Evolutionary conservation across 2,888 invertebrate genomes (phyloP).

Genomic region (Nephrotoma appendiculata): DNA sequence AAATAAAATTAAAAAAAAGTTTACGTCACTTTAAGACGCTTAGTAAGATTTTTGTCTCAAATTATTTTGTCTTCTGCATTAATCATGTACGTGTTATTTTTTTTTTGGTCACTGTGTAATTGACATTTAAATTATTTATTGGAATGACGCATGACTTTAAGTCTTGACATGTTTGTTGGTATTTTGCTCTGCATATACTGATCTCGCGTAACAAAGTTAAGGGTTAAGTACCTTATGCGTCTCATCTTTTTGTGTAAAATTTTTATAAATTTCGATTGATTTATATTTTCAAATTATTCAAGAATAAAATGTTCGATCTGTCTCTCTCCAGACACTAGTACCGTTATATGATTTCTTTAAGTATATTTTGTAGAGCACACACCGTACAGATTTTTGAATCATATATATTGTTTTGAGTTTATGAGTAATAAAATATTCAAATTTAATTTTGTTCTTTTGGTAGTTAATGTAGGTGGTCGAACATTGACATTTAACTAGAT

Average conservation of each 20-base stretch:
- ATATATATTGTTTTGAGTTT: not conserved
- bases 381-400: not conserved
- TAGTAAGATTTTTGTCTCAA: too few relatives aligned
- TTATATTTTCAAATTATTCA: not conserved
- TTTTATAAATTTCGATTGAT: not conserved
- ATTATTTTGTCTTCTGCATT: not conserved
- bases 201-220: not conserved
- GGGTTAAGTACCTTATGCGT: not conserved
- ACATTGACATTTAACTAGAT: not conserved
- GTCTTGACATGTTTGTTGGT: not conserved
- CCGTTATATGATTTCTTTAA: not conserved
- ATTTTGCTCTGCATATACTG: not conserved
- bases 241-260: not conserved
- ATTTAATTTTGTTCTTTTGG: not conserved
- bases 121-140: not conserved
- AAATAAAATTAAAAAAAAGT: too few relatives aligned
- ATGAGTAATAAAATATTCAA: not conserved
- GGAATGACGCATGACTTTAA: not conserved
- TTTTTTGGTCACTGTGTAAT: not conserved
- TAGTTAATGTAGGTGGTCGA: not conserved
- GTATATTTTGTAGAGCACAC: not conserved
- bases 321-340: not conserved
- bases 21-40: too few relatives aligned
- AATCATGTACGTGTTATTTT: not conserved
- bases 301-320: not conserved